Evolutionary conservation across 2,888 invertebrate genomes (phyloP).

Genomic region (Drosophila macrothrix): DNA sequence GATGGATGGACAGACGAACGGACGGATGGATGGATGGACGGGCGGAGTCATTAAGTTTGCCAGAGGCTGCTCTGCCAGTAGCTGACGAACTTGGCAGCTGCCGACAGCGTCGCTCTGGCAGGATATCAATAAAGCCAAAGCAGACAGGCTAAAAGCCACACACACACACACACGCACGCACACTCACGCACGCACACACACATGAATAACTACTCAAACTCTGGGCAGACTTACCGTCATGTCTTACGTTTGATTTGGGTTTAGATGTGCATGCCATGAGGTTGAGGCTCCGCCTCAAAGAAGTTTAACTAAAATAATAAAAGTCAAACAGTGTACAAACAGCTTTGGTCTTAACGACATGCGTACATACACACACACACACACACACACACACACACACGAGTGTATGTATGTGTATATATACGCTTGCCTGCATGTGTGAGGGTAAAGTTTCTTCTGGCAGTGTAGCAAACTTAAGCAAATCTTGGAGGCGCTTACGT

Average conservation of each 20-base stretch:
- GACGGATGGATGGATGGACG: constrained; percentile 37
- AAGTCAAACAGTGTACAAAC: constrained; percentile 74
- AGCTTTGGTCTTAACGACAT: constrained; percentile 67
- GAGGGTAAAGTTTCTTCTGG: constrained; percentile 48
- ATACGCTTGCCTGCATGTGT: constrained; percentile 12
- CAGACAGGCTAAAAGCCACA: constrained; percentile 62
- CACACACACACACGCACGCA: constrained; percentile 23
- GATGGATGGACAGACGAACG: constrained; percentile 39
- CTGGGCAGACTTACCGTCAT: constrained; percentile 46
- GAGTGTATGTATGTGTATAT: not conserved
- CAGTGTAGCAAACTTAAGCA: constrained; percentile 40
- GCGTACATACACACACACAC: not conserved
- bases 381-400: not conserved
- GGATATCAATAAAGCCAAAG: constrained; percentile 73
- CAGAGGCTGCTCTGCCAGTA: constrained; percentile 33
- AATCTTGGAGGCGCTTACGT: constrained; percentile 35
- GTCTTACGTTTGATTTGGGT: constrained; percentile 67
- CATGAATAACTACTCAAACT: constrained; percentile 15
- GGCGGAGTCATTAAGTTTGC: constrained; percentile 67
- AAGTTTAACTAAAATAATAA: constrained; percentile 78
- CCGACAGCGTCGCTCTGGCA: constrained; percentile 62
- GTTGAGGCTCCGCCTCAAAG: constrained; percentile 31
- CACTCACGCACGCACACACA: constrained; percentile 22
- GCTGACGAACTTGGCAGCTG: constrained; percentile 68
- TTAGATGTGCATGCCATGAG: constrained; percentile 37